These are phyloP conservation scores for Alloscopus bannaensis DNA, from an alignment of 2,888 invertebrate species.

Conservation along the genomic window DNA sequence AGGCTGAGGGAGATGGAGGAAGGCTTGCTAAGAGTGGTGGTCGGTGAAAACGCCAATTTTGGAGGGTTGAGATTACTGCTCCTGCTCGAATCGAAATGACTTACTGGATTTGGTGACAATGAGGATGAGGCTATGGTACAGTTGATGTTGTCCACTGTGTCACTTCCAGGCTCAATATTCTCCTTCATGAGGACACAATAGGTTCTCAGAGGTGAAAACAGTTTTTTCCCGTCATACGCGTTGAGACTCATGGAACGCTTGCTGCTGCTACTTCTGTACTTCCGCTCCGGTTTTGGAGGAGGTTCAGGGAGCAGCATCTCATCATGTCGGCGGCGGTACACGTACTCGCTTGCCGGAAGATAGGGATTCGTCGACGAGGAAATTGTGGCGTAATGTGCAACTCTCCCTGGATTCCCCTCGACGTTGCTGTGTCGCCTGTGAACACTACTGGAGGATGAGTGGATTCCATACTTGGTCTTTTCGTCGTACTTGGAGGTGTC, in stretches of 20 bases:
- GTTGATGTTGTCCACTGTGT: slow-evolving; percentile 6
- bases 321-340: slow-evolving; percentile 50
- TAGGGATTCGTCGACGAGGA: slow-evolving; percentile 56
- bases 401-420: slow-evolving; percentile 1
- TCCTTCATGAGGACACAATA: slow-evolving; percentile 72
- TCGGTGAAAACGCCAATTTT: no score
- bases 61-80: no score
- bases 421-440: slow-evolving; percentile 48
- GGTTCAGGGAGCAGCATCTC: slow-evolving; percentile 61
- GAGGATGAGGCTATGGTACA: no score
- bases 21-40: slow-evolving; percentile 51
- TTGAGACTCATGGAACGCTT: slow-evolving; percentile 71
- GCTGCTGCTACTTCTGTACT: slow-evolving; percentile 55
- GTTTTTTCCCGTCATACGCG: slow-evolving; percentile 69
- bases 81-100: no score
- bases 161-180: slow-evolving; percentile 65
- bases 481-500: slow-evolving; percentile 54
- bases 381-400: slow-evolving; percentile 42
- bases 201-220: slow-evolving; percentile 71
- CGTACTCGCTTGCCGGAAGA: slow-evolving; percentile 59
- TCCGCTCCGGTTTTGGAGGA: slow-evolving; percentile 70
- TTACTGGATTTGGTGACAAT: no score
- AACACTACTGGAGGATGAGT: slow-evolving; percentile 10
- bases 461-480: background rate
- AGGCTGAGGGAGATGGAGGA: slow-evolving; percentile 55